Evolutionary conservation across 2,113 vertebrate species (phyloP).

Genomic region (Girardinichthys multiradiatus): DNA sequence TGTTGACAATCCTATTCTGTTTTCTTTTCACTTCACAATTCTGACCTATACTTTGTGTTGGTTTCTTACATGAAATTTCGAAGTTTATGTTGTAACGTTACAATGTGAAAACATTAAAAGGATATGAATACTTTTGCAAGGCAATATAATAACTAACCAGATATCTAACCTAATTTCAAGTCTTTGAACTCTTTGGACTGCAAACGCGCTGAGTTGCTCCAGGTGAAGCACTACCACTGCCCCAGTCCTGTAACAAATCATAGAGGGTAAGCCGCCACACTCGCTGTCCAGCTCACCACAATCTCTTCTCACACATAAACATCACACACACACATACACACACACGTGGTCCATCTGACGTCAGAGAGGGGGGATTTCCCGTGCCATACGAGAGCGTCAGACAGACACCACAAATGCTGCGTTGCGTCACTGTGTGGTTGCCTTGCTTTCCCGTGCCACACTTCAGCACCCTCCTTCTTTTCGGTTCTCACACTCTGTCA

Average conservation of each 20-base stretch:
- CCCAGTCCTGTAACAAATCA: slow-evolving; percentile 16
- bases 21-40: neutral
- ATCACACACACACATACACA: slow-evolving; percentile 59
- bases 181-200: neutral
- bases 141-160: neutral
- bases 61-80: neutral
- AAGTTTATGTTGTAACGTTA: no score
- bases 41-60: neutral
- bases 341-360: slow-evolving; percentile 74
- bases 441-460: slow-evolving; percentile 51
- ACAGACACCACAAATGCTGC: slow-evolving; percentile 75
- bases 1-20: neutral
- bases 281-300: slow-evolving; percentile 36
- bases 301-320: slow-evolving; percentile 54
- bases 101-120: neutral
- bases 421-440: slow-evolving; percentile 76
- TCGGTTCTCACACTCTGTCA: slow-evolving; percentile 29
- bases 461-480: slow-evolving; percentile 45
- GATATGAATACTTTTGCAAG: neutral
- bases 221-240: neutral
- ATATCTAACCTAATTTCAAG: neutral
- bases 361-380: slow-evolving; percentile 77
- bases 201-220: neutral
- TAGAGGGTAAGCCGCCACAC: slow-evolving; percentile 15
- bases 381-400: slow-evolving; percentile 62